These are phyloP conservation scores for Dolomedes plantarius DNA, from an alignment of 2,888 invertebrate genomes.

Conservation along the genomic window DNA sequence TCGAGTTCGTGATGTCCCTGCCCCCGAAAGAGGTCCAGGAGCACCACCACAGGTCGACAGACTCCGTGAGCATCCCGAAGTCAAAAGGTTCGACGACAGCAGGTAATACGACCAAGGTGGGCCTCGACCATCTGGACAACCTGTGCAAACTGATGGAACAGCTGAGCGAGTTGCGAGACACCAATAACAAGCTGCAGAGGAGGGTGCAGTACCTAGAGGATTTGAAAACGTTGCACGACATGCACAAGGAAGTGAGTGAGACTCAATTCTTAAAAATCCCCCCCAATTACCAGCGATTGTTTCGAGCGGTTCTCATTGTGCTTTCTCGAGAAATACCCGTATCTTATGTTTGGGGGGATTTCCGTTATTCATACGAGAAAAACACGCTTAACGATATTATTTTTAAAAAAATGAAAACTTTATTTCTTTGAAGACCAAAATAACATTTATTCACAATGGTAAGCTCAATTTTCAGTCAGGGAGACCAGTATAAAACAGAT, in stretches of 20 bases:
- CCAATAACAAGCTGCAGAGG: conserved; percentile 83
- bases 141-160: conserved; percentile 87
- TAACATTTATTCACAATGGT: too few species aligned
- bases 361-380: too few species aligned
- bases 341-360: too few species aligned
- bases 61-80: conserved; percentile 19
- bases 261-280: too few species aligned
- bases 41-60: conserved; percentile 23
- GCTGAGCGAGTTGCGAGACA: conserved; percentile 83
- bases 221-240: conserved; percentile 80
- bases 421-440: too few species aligned
- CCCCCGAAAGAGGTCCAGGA: conserved; percentile 43
- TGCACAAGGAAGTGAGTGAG: conserved; percentile 61
- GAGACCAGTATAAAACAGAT: too few species aligned
- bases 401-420: too few species aligned
- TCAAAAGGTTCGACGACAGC: conserved; percentile 13
- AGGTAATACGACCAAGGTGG: conserved; percentile 78
- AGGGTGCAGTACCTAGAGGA: conserved; percentile 85
- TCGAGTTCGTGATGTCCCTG: conserved; percentile 65
- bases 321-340: too few species aligned
- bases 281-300: too few species aligned
- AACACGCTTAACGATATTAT: too few species aligned
- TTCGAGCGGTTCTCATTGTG: too few species aligned
- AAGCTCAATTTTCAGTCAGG: too few species aligned
- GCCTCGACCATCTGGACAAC: conserved; percentile 87